Evolutionary conservation across 2,797 vertebrate species (phyloP).

Genomic region (Erethizon dorsatum): DNA sequence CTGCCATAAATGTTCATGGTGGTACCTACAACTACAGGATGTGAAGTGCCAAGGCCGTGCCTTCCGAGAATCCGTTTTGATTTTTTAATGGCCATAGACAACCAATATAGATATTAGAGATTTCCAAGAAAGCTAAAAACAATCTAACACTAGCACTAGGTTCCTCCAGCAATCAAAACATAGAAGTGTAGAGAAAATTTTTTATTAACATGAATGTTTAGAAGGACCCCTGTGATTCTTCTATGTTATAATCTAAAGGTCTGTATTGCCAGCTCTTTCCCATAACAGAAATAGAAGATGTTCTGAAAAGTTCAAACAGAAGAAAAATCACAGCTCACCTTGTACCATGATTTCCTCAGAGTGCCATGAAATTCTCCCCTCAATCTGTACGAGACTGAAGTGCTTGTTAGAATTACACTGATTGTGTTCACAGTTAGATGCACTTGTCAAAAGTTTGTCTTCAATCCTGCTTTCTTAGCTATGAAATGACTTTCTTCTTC

Average conservation of each 20-base stretch:
- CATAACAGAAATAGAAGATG: slow-evolving; percentile 30
- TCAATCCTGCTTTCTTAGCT: slow-evolving; percentile 70
- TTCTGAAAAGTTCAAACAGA: slow-evolving; percentile 56
- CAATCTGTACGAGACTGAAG: neutral
- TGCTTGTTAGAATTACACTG: slow-evolving; percentile 24
- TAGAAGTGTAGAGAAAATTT: neutral
- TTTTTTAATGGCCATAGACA: slow-evolving; percentile 37
- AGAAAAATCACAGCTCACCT: slow-evolving; percentile 68
- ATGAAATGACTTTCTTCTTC: slow-evolving; percentile 76
- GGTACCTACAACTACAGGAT: neutral
- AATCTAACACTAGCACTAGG: neutral
- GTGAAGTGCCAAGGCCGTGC: neutral
- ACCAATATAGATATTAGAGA: neutral
- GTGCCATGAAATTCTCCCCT: neutral
- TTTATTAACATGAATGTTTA: slow-evolving; percentile 31
- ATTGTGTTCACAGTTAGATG: slow-evolving; percentile 63
- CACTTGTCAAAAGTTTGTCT: slow-evolving; percentile 58
- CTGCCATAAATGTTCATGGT: neutral
- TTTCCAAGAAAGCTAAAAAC: slow-evolving; percentile 14
- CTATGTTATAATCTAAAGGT: neutral
- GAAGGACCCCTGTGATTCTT: neutral
- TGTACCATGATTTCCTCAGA: slow-evolving; percentile 69
- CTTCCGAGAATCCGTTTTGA: neutral
- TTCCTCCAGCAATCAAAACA: neutral
- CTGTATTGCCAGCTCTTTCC: slow-evolving; percentile 18